Base-by-base conservation (phyloP, 2,888 invertebrate genomes). In the Flexamia atlantica region DNA sequence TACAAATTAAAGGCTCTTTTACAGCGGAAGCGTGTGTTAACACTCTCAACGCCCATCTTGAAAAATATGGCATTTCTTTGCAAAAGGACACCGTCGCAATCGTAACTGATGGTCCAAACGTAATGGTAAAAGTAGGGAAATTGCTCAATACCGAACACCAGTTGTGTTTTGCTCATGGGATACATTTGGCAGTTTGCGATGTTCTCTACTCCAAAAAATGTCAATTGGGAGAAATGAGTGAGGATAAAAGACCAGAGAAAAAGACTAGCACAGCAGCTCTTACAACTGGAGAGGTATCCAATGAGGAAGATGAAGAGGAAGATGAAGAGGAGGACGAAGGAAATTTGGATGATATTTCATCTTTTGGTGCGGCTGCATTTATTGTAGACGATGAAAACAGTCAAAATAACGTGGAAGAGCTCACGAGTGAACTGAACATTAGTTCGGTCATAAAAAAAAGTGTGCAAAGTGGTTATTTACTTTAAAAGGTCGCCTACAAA, bases 141-240 rank as follows among this genome's bases (percentile, higher is more conserved):
- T n/a, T n/a, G n/a, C n/a, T n/a, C n/a, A n/a, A n/a, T n/a, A n/a
- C n/a, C n/a, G n/a, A 79, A 46, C 50, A 79, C 46, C 79, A 79
- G 17, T 17, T 79, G 40, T 79, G 79, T 79, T 79, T 79, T 40
- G 46, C 79, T n/a, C 79, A 79, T n/a, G 42, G 79, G 7, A 79
- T 79, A 17, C 46, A 79, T 79, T 46, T 76, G 40, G 32, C 32
- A 28, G 17, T 36, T 76, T 30, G 76, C n/a, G n/a, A n/a, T n/a
- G n/a, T n/a, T n/a, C n/a, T n/a, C n/a, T n/a, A n/a, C n/a, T n/a
- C n/a, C n/a, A 76, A 76, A n/a, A 76, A 30, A 76, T 14, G 32
- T 14, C 17, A 32, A 25, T 32, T n/a, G 32, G n/a, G 12, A 76
- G 60, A 60, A 60, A 25, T 9, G 14, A 9, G 23, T 23, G 60